phyloP scores from a whole-genome alignment of 2,797 vertebrate species.

The Siniperca undulata region DNA sequence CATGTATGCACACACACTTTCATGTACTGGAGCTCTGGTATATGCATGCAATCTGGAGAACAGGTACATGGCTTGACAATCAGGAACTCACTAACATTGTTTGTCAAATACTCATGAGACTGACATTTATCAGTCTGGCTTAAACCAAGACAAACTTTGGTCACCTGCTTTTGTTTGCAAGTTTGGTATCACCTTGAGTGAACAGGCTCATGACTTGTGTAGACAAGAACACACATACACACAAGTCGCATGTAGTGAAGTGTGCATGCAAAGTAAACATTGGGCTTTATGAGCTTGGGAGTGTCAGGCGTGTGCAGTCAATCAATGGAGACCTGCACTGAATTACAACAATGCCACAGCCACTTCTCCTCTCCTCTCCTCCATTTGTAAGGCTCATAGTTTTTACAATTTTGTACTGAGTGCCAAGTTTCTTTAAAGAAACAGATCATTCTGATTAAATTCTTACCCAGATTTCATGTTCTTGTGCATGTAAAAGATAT shows the following conservation, averaged over 20 bases:
- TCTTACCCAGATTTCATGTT: background rate
- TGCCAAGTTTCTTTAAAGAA: background rate
- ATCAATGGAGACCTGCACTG: slow-evolving; percentile 76
- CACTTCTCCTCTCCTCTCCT: background rate
- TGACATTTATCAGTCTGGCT: slow-evolving; percentile 11
- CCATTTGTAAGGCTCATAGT: too few relatives aligned
- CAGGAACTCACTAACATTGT: background rate
- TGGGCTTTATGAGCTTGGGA: slow-evolving; percentile 66
- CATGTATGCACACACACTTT: background rate
- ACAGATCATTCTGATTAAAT: background rate
- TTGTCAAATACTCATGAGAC: slow-evolving; percentile 8
- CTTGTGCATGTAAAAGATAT: background rate
- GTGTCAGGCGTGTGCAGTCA: slow-evolving; percentile 59
- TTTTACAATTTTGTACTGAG: too few relatives aligned
- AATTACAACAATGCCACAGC: slow-evolving; percentile 64
- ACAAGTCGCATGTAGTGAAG: slow-evolving; percentile 42
- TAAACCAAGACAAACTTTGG: slow-evolving; percentile 25
- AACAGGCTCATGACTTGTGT: slow-evolving; percentile 9
- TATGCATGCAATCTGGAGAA: background rate
- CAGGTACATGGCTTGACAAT: slow-evolving; percentile 10
- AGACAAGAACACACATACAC: slow-evolving; percentile 23
- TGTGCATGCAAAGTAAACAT: slow-evolving; percentile 67
- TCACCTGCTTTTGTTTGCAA: slow-evolving; percentile 30
- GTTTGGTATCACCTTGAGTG: slow-evolving; percentile 25
- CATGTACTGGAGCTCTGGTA: background rate